Conservation (phyloP, 1,140 invertebrate species). For the Drosophila yakuba region DNA sequence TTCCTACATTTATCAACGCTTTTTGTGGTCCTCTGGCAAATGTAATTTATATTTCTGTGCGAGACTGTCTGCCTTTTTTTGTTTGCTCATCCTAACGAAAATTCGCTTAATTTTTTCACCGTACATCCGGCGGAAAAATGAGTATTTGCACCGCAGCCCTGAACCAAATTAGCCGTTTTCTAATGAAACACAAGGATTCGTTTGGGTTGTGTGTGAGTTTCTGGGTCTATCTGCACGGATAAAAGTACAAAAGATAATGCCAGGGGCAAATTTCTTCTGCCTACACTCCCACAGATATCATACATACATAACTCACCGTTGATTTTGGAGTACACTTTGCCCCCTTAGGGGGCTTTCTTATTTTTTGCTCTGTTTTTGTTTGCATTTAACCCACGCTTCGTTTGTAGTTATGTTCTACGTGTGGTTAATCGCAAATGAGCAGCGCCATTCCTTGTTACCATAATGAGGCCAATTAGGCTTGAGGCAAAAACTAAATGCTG, state of each 20-base stretch:
- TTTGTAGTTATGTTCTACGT: slow-evolving; percentile 70
- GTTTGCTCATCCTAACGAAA: not conserved
- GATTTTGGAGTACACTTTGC: slow-evolving; percentile 38
- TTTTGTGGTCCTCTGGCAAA: slow-evolving; percentile 41
- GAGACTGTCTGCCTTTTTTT: slow-evolving; percentile 3
- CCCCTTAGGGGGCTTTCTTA: slow-evolving; percentile 10
- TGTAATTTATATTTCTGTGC: slow-evolving; percentile 47
- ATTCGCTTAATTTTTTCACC: slow-evolving; percentile 35
- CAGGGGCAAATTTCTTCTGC: slow-evolving; percentile 41
- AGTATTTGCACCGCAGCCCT: slow-evolving; percentile 26
- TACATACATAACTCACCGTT: slow-evolving; percentile 50
- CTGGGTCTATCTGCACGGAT: slow-evolving; percentile 54
- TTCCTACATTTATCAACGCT: slow-evolving; percentile 53
- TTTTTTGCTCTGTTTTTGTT: slow-evolving; percentile 22
- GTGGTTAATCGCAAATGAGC: slow-evolving; percentile 78
- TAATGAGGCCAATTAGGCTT: slow-evolving; percentile 75
- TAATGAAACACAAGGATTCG: slow-evolving; percentile 49
- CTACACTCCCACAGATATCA: slow-evolving; percentile 14
- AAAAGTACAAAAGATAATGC: slow-evolving; percentile 65
- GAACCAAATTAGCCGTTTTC: slow-evolving; percentile 57
- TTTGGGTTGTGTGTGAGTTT: slow-evolving; percentile 1
- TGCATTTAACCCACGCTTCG: slow-evolving; percentile 27
- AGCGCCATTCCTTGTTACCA: slow-evolving; percentile 52
- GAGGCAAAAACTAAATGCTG: slow-evolving; percentile 76
- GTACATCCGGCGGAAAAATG: slow-evolving; percentile 36